A percentile compares a stretch with the other conserved stretches of the same genome.
Evolutionary conservation across 2,113 vertebrate genomes (phyloP).

Genomic region (Pao palembangensis): DNA sequence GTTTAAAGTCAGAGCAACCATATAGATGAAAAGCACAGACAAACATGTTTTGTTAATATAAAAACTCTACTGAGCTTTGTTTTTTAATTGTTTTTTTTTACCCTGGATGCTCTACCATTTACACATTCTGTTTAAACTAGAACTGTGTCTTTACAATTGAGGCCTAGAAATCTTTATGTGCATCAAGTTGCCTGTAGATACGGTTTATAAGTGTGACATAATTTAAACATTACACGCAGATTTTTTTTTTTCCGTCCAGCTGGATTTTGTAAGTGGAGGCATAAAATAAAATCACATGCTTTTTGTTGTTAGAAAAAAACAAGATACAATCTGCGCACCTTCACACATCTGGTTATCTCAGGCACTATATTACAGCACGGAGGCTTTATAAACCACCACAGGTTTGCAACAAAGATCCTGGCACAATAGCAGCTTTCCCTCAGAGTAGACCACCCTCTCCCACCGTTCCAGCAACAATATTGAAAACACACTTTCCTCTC

Average conservation of each 20-base stretch:
- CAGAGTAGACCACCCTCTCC: constrained; percentile 46
- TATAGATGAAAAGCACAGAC: background rate
- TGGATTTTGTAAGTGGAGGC: constrained; percentile 31
- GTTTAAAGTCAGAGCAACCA: constrained; percentile 1
- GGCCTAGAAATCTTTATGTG: too few relatives aligned
- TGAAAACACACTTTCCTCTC: constrained; percentile 44
- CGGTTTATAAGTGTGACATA: background rate
- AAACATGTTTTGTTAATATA: background rate
- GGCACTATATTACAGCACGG: constrained; percentile 46
- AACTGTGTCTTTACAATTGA: too few relatives aligned
- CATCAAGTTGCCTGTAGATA: too few relatives aligned
- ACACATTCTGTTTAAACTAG: too few relatives aligned
- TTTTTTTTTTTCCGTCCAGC: constrained; percentile 23
- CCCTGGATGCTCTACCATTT: too few relatives aligned
- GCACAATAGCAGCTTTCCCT: constrained; percentile 37
- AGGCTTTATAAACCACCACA: constrained; percentile 56
- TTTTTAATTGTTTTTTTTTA: too few relatives aligned
- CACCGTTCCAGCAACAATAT: constrained; percentile 56
- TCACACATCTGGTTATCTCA: constrained; percentile 25
- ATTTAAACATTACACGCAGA: constrained; percentile 4
- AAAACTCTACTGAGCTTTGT: background rate
- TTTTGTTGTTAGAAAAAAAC: constrained; percentile 11
- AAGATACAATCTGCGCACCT: constrained; percentile 38
- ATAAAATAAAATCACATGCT: constrained; percentile 45
- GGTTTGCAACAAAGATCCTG: constrained; percentile 54